A percentile compares a stretch with the other conserved stretches of the same genome.
Evolutionary conservation across 2,113 vertebrate species (phyloP).

Genomic region (Melanostigma gelatinosum): DNA sequence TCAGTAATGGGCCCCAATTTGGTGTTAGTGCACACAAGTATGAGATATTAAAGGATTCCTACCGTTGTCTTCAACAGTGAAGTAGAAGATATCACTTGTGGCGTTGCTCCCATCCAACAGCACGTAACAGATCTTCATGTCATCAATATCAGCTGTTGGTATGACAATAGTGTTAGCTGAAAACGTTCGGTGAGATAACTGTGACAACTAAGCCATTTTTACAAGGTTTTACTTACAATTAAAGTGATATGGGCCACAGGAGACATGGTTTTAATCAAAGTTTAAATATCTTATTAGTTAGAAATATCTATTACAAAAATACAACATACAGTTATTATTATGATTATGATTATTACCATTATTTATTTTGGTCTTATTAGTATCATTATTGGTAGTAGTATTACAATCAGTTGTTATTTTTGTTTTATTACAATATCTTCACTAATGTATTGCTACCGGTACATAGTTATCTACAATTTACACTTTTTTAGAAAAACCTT

Average conservation of each 20-base stretch:
- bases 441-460: neutral
- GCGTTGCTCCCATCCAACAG: constrained; percentile 85
- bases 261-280: constrained; percentile 9
- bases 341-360: neutral
- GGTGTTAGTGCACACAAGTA: constrained; percentile 20
- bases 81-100: constrained; percentile 88
- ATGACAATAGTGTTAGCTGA: constrained; percentile 39
- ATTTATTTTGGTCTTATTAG: neutral
- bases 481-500: neutral
- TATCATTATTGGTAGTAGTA: neutral
- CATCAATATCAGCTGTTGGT: constrained; percentile 86
- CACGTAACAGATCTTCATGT: constrained; percentile 88
- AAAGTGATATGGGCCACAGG: constrained; percentile 1
- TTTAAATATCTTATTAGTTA: neutral
- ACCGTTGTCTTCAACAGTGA: constrained; percentile 89
- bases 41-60: constrained; percentile 64
- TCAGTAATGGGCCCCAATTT: constrained; percentile 20
- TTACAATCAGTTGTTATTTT: neutral
- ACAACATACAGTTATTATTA: neutral
- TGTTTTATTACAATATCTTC: neutral
- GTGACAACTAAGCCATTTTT: constrained; percentile 20
- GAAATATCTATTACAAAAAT: constrained; percentile 1
- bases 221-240: constrained; percentile 45
- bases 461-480: neutral
- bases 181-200: constrained; percentile 16